Percentiles rank a stretch among this genome's conserved stretches.
These are phyloP conservation scores for Gopherus flavomarginatus DNA, from an alignment of 2,113 vertebrate genomes.

Conservation along the genomic window DNA sequence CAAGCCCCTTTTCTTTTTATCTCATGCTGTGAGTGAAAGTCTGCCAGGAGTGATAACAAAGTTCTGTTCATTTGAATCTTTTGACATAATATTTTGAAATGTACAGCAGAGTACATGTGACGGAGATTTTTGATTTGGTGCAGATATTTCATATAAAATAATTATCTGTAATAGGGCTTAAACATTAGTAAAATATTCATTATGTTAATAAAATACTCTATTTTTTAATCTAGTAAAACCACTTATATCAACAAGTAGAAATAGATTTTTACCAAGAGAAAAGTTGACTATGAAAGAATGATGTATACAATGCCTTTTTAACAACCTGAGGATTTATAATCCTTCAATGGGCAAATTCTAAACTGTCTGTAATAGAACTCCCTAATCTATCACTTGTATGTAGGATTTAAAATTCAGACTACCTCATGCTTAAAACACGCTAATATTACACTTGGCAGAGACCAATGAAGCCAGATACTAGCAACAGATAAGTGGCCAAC, in stretches of 20 bases:
- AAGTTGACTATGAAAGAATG: neutral
- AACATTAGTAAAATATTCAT: constrained; percentile 39
- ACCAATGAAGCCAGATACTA: neutral
- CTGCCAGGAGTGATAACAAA: constrained; percentile 71
- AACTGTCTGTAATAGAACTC: constrained; percentile 50
- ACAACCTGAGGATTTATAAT: constrained; percentile 37
- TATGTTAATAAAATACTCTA: constrained; percentile 28
- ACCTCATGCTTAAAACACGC: neutral
- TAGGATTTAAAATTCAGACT: constrained; percentile 49
- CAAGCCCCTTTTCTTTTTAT: constrained; percentile 43
- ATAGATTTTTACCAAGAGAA: neutral
- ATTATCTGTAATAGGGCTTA: constrained; percentile 30
- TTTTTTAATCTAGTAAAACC: neutral
- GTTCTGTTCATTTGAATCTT: constrained; percentile 64
- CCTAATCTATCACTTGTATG: constrained; percentile 56
- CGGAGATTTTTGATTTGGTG: constrained; percentile 22
- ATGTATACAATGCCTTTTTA: neutral
- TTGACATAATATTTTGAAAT: constrained; percentile 65
- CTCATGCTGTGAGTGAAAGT: constrained; percentile 16
- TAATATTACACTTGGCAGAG: neutral
- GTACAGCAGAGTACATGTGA: constrained; percentile 32
- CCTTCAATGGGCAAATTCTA: constrained; percentile 57
- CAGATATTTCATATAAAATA: constrained; percentile 47
- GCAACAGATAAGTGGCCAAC: neutral
- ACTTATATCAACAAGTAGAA: neutral